Conservation (phyloP, 2,113 vertebrate species). For the Lasiurus borealis region DNA sequence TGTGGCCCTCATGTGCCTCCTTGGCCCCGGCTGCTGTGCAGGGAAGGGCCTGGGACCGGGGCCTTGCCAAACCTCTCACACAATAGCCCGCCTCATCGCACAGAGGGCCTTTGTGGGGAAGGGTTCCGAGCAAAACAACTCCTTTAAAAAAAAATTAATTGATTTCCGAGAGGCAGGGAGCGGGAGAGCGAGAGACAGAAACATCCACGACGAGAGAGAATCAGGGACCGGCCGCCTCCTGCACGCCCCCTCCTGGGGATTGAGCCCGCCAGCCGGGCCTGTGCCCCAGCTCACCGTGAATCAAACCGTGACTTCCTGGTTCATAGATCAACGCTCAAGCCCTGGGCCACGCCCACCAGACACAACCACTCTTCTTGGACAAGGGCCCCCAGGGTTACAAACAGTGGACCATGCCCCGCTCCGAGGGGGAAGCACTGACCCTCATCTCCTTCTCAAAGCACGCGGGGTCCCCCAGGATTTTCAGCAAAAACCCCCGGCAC, state of each 20-base stretch:
- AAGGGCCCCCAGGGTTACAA: neutral
- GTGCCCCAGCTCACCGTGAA: too few species aligned
- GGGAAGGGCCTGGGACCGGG: neutral
- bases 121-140: slow-evolving; percentile 33
- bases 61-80: neutral
- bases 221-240: too few species aligned
- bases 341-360: too few species aligned
- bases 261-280: too few species aligned
- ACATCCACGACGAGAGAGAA: too few species aligned
- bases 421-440: neutral
- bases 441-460: slow-evolving; percentile 27
- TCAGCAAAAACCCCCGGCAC: neutral
- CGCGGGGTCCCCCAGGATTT: neutral
- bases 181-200: too few species aligned
- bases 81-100: neutral
- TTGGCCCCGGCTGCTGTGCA: neutral
- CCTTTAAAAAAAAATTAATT: neutral
- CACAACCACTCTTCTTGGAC: slow-evolving; percentile 45
- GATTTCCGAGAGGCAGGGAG: too few species aligned
- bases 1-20: neutral
- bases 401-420: neutral
- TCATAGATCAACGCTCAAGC: too few species aligned
- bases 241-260: too few species aligned
- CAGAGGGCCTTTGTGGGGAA: slow-evolving; percentile 56
- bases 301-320: too few species aligned